These are phyloP conservation scores for Apteryx owenii DNA, from an alignment of 2,113 vertebrate species.

Conservation along the genomic window DNA sequence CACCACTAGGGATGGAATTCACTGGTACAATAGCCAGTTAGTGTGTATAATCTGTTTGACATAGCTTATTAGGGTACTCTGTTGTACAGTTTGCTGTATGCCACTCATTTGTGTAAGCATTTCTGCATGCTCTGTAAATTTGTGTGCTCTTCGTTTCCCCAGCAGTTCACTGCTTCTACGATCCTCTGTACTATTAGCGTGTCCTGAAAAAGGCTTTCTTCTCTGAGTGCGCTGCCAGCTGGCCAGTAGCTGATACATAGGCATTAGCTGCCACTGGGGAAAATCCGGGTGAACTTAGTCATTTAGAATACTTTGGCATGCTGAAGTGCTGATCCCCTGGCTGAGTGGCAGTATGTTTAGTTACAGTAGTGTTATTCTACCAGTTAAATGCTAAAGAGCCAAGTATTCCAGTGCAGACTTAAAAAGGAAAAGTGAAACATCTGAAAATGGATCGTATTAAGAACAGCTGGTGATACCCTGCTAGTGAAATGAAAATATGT, in stretches of 20 bases:
- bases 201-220: neutral
- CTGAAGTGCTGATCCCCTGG: neutral
- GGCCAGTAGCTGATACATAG: neutral
- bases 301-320: neutral
- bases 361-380: neutral
- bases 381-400: neutral
- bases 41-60: neutral
- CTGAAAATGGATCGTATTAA: neutral
- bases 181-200: neutral
- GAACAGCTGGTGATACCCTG: neutral
- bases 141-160: fast-evolving
- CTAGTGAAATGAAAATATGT: neutral
- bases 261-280: conserved; percentile 7
- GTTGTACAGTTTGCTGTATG: neutral
- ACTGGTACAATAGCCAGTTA: neutral
- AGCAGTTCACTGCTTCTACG: neutral
- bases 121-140: neutral
- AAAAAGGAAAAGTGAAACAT: neutral
- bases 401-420: neutral
- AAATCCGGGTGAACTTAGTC: neutral
- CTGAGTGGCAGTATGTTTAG: neutral
- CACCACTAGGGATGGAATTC: neutral
- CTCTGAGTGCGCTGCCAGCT: neutral
- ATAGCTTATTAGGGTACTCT: neutral
- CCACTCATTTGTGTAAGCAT: neutral